These are phyloP conservation scores for Lysandra bellargus DNA, from an alignment of 2,888 invertebrate species.

Conservation along the genomic window DNA sequence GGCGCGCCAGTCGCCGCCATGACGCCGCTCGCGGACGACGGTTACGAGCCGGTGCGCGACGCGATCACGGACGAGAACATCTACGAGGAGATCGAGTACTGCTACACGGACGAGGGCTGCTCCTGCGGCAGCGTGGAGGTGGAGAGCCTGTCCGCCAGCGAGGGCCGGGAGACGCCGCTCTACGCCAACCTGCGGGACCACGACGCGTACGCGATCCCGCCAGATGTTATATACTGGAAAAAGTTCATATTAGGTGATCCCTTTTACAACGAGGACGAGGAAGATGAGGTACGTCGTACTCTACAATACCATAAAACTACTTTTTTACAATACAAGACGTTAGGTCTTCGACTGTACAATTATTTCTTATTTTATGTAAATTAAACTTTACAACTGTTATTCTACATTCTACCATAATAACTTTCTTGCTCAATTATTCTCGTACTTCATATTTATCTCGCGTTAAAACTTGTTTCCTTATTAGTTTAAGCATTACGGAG, in stretches of 20 bases:
- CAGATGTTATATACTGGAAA: conserved; percentile 80
- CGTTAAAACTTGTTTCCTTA: not conserved
- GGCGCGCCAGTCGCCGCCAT: conserved; percentile 62
- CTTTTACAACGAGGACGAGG: conserved; percentile 78
- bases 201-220: conserved; percentile 70
- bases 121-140: conserved; percentile 75
- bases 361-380: not conserved
- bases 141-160: conserved; percentile 71
- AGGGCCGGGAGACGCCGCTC: conserved; percentile 69
- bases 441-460: not conserved
- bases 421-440: not conserved
- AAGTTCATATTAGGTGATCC: conserved; percentile 67
- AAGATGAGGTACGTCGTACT: conserved; percentile 70
- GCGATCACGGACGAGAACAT: conserved; percentile 72
- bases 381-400: not conserved
- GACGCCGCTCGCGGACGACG: conserved; percentile 75
- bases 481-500: conserved; percentile 12
- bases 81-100: conserved; percentile 73
- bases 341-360: no score
- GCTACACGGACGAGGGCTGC: conserved; percentile 71
- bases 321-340: not conserved
- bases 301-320: not conserved
- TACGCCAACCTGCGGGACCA: conserved; percentile 73
- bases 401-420: not conserved
- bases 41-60: conserved; percentile 73